Percentiles rank a stretch among this genome's conserved stretches.
Conservation (phyloP, 2,888 invertebrate species). For the Helicoverpa assulta region DNA sequence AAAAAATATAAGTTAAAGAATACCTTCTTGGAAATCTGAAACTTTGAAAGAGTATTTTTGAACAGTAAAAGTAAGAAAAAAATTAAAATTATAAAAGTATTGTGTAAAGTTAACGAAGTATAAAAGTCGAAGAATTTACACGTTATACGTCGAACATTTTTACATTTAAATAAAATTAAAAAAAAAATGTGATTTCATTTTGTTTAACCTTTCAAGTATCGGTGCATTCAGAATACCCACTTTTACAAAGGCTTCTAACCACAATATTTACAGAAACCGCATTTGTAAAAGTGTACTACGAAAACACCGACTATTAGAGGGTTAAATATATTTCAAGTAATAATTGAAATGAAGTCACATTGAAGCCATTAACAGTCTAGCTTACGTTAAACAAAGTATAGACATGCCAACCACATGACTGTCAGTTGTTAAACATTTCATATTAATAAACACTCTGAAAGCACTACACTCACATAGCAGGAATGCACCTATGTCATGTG, state of each 20-base stretch:
- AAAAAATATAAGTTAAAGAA: conserved; percentile 78
- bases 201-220: conserved; percentile 49
- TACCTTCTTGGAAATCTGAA: conserved; percentile 85
- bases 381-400: conserved; percentile 38
- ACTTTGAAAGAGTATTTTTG: conserved; percentile 82
- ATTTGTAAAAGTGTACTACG: conserved; percentile 36
- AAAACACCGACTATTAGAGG: conserved; percentile 21
- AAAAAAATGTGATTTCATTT: conserved; percentile 77
- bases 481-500: conserved; percentile 6
- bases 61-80: conserved; percentile 59
- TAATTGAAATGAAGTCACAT: conserved; percentile 70
- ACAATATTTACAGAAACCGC: conserved; percentile 34
- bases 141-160: conserved; percentile 70
- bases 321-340: conserved; percentile 35
- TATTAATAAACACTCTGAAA: conserved; percentile 24
- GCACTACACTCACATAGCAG: conserved; percentile 19
- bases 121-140: conserved; percentile 73
- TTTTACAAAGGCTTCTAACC: conserved; percentile 18
- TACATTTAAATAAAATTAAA: conserved; percentile 73
- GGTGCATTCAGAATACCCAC: conserved; percentile 13
- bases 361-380: conserved; percentile 49
- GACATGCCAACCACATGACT: conserved; percentile 17
- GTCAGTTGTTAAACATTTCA: conserved; percentile 26
- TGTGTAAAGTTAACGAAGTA: conserved; percentile 69
- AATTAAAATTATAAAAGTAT: conserved; percentile 42